A percentile compares a stretch with the other conserved stretches of the same genome.
These are phyloP conservation scores for Onychomys arenicola DNA, from an alignment of 2,797 vertebrate genomes.

Conservation along the genomic window DNA sequence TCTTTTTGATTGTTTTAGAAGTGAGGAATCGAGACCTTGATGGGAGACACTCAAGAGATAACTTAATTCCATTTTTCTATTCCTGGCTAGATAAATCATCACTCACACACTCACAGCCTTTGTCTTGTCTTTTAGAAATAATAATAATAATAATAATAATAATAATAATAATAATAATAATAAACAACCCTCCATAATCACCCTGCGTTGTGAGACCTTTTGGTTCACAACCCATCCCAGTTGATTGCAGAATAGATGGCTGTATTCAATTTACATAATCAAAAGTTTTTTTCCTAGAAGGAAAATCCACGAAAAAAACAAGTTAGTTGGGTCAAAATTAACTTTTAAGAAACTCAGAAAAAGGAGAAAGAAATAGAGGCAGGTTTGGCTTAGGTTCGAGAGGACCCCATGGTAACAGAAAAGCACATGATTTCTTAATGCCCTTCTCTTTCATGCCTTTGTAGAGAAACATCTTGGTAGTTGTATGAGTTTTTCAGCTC, in stretches of 20 bases:
- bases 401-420: neutral
- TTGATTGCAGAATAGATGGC: conserved; percentile 69
- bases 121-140: conserved; percentile 67
- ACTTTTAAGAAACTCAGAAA: neutral
- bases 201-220: conserved; percentile 61
- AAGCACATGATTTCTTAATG: neutral
- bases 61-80: conserved; percentile 70
- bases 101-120: conserved; percentile 22
- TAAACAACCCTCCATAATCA: conserved; percentile 13
- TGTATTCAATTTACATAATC: conserved; percentile 77
- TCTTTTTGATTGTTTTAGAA: conserved; percentile 39
- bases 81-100: conserved; percentile 66
- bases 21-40: conserved; percentile 59
- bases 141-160: too few relatives aligned
- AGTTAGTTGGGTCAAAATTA: conserved; percentile 64
- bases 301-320: conserved; percentile 71
- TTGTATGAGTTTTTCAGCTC: neutral
- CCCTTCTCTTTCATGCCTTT: neutral
- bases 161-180: neutral
- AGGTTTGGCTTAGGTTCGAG: neutral
- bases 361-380: neutral
- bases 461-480: neutral
- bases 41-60: conserved; percentile 72
- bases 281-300: conserved; percentile 71
- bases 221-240: conserved; percentile 42